These are phyloP conservation scores for Spheniscus humboldti DNA, from an alignment of 2,797 vertebrate species.

Conservation along the genomic window DNA sequence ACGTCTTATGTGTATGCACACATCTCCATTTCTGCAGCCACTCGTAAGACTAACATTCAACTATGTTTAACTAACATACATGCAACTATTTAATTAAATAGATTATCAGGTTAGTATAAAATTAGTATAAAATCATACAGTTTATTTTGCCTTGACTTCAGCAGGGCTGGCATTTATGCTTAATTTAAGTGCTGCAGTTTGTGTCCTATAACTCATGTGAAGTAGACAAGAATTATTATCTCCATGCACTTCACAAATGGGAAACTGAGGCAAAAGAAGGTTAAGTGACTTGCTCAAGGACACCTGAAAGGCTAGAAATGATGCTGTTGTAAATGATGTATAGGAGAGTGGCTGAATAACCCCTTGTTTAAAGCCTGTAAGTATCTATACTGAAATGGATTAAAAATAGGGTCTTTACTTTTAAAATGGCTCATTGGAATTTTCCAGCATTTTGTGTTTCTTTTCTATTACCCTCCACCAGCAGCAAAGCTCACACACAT, in stretches of 20 bases:
- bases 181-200: background rate
- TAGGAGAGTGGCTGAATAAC: background rate
- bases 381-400: background rate
- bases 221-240: background rate
- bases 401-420: background rate
- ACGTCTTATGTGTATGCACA: background rate
- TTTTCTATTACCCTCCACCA: background rate
- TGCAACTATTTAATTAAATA: background rate
- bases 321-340: background rate
- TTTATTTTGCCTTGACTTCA: background rate
- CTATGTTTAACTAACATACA: background rate
- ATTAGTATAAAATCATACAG: background rate
- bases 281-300: background rate
- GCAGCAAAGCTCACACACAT: background rate
- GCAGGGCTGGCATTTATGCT: background rate
- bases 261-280: slow-evolving; percentile 15
- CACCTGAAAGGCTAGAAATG: background rate
- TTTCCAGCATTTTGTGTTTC: background rate
- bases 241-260: background rate
- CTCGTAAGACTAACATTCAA: background rate
- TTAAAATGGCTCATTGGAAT: background rate
- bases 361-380: background rate
- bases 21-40: background rate
- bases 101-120: background rate
- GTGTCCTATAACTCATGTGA: background rate